phyloP scores from a whole-genome alignment of 2,797 vertebrate genomes.

The Chanos chanos region DNA sequence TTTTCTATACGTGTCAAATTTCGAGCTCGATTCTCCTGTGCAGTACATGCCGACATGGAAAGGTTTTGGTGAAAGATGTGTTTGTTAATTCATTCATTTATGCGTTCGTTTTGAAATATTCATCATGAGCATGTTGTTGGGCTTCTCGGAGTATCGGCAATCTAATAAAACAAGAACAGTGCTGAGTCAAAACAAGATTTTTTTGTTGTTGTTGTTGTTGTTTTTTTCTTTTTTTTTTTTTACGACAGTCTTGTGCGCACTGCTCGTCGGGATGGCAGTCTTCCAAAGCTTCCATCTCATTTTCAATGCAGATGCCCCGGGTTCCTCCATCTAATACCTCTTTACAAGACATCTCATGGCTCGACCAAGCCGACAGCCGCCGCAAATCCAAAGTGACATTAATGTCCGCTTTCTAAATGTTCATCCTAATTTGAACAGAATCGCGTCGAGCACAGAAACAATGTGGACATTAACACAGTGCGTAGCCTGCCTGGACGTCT shows the following conservation, averaged over 20 bases:
- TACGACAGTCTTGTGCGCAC: slow-evolving; percentile 17
- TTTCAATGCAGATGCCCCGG: slow-evolving; percentile 4
- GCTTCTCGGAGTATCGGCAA: not conserved
- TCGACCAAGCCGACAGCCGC: slow-evolving; percentile 17
- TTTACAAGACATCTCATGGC: not conserved
- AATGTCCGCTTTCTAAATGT: not conserved
- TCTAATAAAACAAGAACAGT: not conserved
- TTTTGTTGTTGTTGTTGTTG: slow-evolving; percentile 1
- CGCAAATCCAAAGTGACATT: slow-evolving; percentile 7
- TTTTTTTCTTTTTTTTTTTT: no score
- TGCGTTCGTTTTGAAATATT: no score
- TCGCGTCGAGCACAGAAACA: not conserved
- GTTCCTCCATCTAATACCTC: slow-evolving; percentile 2
- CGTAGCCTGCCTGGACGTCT: not conserved
- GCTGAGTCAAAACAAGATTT: slow-evolving; percentile 21
- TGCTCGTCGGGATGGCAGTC: slow-evolving; percentile 19
- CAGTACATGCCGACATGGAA: no score
- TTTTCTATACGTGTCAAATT: no score
- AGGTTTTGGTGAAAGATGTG: no score
- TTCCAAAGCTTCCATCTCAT: slow-evolving; percentile 26
- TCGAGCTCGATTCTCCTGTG: no score
- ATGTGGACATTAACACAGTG: not conserved
- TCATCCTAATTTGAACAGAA: not conserved
- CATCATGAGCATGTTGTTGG: slow-evolving; percentile 5
- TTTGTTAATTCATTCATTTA: no score